These are phyloP conservation scores for Tachina fera DNA, from an alignment of 2,888 invertebrate species.

Conservation along the genomic window DNA sequence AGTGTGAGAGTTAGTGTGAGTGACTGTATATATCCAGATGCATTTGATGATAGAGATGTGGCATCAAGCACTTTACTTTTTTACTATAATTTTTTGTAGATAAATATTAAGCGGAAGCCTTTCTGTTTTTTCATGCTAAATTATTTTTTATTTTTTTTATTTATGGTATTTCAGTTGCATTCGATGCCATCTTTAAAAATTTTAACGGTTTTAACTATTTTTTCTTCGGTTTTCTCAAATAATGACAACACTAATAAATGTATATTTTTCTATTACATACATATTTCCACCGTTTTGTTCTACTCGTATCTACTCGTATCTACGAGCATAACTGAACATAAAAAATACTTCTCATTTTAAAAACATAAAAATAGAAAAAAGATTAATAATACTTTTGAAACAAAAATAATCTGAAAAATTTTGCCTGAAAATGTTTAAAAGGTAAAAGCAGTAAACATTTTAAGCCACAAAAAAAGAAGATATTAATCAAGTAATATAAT, in stretches of 20 bases:
- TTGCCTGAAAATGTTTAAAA: neutral
- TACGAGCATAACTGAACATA: neutral
- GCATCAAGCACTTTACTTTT: slow-evolving; percentile 71
- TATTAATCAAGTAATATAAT: slow-evolving; percentile 45
- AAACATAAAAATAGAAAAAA: slow-evolving; percentile 34
- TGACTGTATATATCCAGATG: neutral
- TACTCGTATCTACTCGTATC: too few species aligned
- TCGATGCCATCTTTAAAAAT: slow-evolving; percentile 6
- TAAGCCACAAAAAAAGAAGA: slow-evolving; percentile 10
- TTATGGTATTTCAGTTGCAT: neutral
- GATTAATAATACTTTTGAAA: slow-evolving; percentile 47
- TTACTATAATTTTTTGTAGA: slow-evolving; percentile 48
- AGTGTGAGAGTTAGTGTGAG: neutral
- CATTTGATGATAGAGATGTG: slow-evolving; percentile 61
- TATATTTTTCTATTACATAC: too few species aligned
- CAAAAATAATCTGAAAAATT: neutral
- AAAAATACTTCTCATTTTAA: slow-evolving; percentile 22
- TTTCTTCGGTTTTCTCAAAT: neutral
- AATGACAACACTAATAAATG: slow-evolving; percentile 13
- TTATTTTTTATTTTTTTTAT: slow-evolving; percentile 10
- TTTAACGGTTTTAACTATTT: slow-evolving; percentile 6
- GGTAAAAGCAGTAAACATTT: slow-evolving; percentile 42
- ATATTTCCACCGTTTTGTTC: neutral
- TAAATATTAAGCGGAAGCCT: slow-evolving; percentile 38
- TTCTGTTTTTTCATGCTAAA: slow-evolving; percentile 33